phyloP scores from a whole-genome alignment of 2,888 invertebrate species.

The Perithous albicinctus region DNA sequence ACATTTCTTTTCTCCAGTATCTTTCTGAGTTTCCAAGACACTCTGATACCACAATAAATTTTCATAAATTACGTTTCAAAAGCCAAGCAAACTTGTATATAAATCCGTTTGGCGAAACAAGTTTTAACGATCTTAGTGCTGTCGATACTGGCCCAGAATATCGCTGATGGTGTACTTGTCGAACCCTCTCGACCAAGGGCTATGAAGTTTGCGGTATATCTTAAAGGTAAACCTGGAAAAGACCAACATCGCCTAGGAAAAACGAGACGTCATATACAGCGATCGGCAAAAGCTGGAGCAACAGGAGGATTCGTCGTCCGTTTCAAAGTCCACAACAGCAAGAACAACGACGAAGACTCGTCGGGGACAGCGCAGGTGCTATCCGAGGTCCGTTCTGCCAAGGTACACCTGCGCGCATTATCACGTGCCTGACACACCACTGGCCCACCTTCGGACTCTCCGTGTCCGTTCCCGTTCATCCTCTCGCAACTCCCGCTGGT shows the following conservation, averaged over 20 bases:
- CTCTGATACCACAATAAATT: not conserved
- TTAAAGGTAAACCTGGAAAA: not conserved
- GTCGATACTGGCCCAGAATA: not conserved
- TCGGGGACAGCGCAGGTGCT: slow-evolving; percentile 58
- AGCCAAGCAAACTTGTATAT: not conserved
- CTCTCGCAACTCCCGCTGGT: slow-evolving; percentile 20
- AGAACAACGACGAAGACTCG: slow-evolving; percentile 36
- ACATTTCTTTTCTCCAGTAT: not conserved
- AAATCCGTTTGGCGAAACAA: not conserved
- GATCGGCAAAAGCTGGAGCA: slow-evolving; percentile 4
- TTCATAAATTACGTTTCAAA: not conserved
- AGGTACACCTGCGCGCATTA: slow-evolving; percentile 55
- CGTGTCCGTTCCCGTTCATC: not conserved
- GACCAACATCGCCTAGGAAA: not conserved
- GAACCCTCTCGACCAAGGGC: not conserved
- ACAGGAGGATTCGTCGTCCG: slow-evolving; percentile 19
- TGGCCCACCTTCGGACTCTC: slow-evolving; percentile 50
- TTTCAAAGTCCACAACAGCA: slow-evolving; percentile 31
- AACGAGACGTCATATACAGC: not conserved
- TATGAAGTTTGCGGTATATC: not conserved
- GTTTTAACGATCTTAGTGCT: not conserved
- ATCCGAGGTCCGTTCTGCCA: slow-evolving; percentile 39
- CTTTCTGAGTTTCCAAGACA: not conserved
- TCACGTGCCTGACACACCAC: slow-evolving; percentile 60
- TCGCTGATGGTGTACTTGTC: not conserved